Conservation (phyloP, 2,113 vertebrate genomes). For the Mormoops blainvillei region DNA sequence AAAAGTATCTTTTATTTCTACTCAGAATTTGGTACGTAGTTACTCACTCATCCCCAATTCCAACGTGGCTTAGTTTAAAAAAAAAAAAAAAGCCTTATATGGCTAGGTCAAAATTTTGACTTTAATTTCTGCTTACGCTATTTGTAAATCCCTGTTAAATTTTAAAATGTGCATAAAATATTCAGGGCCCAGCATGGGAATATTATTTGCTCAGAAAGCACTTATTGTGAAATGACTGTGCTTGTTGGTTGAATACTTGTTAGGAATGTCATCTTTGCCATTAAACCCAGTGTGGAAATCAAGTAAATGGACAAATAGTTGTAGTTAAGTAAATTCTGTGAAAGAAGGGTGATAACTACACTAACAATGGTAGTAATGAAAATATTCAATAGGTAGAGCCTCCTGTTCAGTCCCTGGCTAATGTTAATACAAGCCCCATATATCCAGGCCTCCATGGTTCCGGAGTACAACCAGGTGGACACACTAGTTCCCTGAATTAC, state of each 20-base stretch:
- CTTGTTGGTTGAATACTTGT: neutral
- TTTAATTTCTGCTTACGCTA: neutral
- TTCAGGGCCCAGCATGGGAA: neutral
- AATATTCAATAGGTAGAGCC: neutral
- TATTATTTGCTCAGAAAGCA: neutral
- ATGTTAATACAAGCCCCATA: neutral
- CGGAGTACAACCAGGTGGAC: neutral
- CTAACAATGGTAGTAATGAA: neutral
- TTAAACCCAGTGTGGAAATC: neutral
- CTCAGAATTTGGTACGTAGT: neutral
- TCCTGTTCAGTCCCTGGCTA: neutral
- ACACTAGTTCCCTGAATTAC: neutral
- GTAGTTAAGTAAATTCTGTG: neutral
- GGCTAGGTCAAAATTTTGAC: neutral
- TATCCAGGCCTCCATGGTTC: neutral
- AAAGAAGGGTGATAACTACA: neutral
- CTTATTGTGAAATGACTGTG: neutral
- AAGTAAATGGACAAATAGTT: neutral
- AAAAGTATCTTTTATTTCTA: neutral
- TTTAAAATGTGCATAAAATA: neutral
- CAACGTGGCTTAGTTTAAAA: neutral
- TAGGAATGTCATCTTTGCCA: neutral
- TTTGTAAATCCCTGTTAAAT: neutral
- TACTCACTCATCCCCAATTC: neutral
- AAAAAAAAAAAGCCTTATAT: neutral